Base-by-base conservation (phyloP, 2,888 invertebrate genomes). In the Pimpla rufipes region DNA sequence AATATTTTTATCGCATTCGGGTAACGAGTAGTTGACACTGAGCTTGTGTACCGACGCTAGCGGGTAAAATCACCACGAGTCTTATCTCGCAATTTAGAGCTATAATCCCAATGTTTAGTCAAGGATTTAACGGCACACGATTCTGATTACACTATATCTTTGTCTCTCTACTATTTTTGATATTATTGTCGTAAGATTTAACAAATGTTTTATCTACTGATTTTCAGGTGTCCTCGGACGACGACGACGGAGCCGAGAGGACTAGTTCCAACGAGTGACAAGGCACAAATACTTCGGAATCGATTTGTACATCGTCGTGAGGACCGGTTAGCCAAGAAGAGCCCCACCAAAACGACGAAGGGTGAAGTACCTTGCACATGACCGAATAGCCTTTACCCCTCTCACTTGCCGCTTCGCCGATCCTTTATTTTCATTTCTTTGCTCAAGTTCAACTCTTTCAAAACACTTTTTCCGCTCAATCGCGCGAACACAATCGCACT, bases 221-320 rank as follows among this genome's bases (percentile, higher is more conserved):
- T n/a, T 55, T 23, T n/a, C 8, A 55, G 40, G n/a, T 64, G 40
- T 64, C 29, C 18, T 66, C 66, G 40, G 21, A 47, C 45, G 47
- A 35, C 35, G 16, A 40, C 50, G 23, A 67, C 4, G 29, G 52
- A 2, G 11, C 11, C 7, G 11, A 11, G 16, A 23, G 37, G 45
- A 16, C 57, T 57, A 18, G 18, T 64, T 55, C 7, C 35, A 35
- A 10, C 18, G 67, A 57, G 45, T n/a, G 68, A 74, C 73, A 68
- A 73, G 59, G 68, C 59, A 52, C 29, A 52, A 73, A 52, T 77
- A 73, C 18, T 35, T 16, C 3, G 18, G 50, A 62, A 83, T 79
- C 75, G 79, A 83, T 83, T 79, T 47, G 75, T 68, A 59, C 40
- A 64, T 52, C 40, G 64, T 76, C 29, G 18, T 45, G n/a, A 59